phyloP scores from a whole-genome alignment of 2,113 vertebrate species.

The Pionites leucogaster region DNA sequence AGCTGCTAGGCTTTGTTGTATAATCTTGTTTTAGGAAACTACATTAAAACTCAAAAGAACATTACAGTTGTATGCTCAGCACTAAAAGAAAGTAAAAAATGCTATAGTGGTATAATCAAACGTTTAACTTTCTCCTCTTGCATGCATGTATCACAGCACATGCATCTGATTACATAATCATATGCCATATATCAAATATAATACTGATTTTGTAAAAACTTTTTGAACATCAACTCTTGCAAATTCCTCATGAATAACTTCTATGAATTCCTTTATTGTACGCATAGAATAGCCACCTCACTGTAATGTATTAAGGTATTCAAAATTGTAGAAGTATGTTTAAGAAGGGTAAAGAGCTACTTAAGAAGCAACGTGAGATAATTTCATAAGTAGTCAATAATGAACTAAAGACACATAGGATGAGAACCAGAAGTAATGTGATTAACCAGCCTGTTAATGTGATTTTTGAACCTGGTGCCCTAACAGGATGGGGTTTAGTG shows the following conservation, averaged over 20 bases:
- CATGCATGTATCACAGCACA: not conserved
- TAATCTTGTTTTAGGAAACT: not conserved
- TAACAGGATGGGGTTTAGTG: not conserved
- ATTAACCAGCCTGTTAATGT: not conserved
- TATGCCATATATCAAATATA: not conserved
- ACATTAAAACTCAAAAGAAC: not conserved
- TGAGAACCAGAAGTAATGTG: not conserved
- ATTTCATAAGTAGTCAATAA: not conserved
- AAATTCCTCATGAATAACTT: not conserved
- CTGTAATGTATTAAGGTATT: not conserved
- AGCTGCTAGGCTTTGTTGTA: not conserved
- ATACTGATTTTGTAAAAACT: not conserved
- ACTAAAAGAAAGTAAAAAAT: slow-evolving; percentile 18
- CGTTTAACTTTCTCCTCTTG: not conserved
- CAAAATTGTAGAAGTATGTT: not conserved
- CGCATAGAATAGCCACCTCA: not conserved
- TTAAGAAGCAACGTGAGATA: not conserved
- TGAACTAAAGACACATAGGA: not conserved
- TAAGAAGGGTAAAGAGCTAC: not conserved
- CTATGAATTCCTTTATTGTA: not conserved
- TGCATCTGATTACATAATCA: not conserved
- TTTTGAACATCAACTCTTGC: not conserved
- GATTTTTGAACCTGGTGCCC: not conserved
- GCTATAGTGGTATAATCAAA: not conserved
- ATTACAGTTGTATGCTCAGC: not conserved